Evolutionary conservation across 2,888 invertebrate genomes (phyloP), one percentile per base, ranked within the genome.

Genomic region (Cephus nigrinus): DNA sequence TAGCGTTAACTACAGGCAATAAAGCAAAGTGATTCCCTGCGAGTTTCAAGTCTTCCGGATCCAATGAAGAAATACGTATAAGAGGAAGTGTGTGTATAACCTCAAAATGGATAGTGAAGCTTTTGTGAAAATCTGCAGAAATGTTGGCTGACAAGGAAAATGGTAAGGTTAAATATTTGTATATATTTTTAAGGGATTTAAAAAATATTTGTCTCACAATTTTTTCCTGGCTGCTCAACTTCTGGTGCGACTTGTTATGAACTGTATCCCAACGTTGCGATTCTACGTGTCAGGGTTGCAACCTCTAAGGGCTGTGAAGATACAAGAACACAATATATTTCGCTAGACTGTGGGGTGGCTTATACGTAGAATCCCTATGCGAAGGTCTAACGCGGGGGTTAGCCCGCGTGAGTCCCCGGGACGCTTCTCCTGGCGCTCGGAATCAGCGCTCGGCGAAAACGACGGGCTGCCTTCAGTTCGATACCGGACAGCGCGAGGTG

Each of bases 401-500:
- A 30, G 31, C 4, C 73, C 55, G 55, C 55, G 55, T 55, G 55
- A 55, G 55, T 71, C 71, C 71, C 74, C 74, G 74, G 74, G 74
- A 74, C 35, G 74, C 23, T 35, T 55, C 23, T 30, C 74, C 31
- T 33, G 74, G 34, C 36, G 30, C 74, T 23, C 74, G 78, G 71
- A 36, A 78, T 69, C 34, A 73, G 73, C 34, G 69, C 71, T 69
- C 35, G n/a, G 69, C 15, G 73, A 72, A 33, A 69, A 76, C 73
- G 69, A 74, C 79, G 76, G 76, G 75, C 78, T 55, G 55, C 55
- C 23, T 55, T 85, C 82, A 86, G 86, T 86, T 86, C 86, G 84
- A 86, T 86, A 86, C 81, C 84, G 84, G 78, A 82, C 84, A 83
- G 79, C 81, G 76, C 69, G 80, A 81, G 82, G 84, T 82, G 82